A percentile compares a stretch with the other conserved stretches of the same genome.
Evolutionary conservation across 2,113 vertebrate species (phyloP).

Genomic region (Hyaena hyaena): DNA sequence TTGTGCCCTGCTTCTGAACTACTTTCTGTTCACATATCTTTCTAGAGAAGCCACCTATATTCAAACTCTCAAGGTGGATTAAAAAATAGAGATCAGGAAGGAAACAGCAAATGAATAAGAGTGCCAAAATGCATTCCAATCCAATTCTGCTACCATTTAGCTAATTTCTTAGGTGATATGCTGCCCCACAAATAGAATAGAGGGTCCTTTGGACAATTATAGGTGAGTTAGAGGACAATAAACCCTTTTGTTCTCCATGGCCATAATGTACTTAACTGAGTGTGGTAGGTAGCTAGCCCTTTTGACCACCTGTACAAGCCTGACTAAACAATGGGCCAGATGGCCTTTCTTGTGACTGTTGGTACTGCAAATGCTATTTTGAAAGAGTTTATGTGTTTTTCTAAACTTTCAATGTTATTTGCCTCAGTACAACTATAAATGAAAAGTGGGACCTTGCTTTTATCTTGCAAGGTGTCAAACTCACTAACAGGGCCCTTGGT

Average conservation of each 20-base stretch:
- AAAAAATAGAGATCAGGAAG: conserved; percentile 39
- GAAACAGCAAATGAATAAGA: not conserved
- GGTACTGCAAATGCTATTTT: not conserved
- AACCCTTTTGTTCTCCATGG: not conserved
- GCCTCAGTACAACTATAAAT: not conserved
- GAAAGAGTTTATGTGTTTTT: conserved; percentile 18
- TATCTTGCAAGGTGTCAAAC: conserved; percentile 3
- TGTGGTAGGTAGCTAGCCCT: not conserved
- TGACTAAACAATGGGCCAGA: not conserved
- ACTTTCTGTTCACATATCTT: conserved; percentile 41
- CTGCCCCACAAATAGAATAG: conserved; percentile 13
- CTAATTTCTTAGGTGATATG: conserved; percentile 31
- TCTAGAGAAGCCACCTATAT: conserved; percentile 26
- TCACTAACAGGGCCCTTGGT: not conserved
- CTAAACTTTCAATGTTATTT: conserved; percentile 24
- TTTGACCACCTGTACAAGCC: not conserved
- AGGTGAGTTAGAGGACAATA: not conserved
- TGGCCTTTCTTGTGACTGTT: not conserved
- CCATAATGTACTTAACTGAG: conserved; percentile 28
- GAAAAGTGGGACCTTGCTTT: not conserved
- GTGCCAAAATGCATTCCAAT: conserved; percentile 30
- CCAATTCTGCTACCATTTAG: not conserved
- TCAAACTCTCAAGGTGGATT: not conserved
- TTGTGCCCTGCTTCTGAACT: conserved; percentile 2
- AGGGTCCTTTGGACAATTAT: conserved; percentile 25